phyloP scores from a whole-genome alignment of 2,797 vertebrate genomes.

The Tenualosa ilisha region DNA sequence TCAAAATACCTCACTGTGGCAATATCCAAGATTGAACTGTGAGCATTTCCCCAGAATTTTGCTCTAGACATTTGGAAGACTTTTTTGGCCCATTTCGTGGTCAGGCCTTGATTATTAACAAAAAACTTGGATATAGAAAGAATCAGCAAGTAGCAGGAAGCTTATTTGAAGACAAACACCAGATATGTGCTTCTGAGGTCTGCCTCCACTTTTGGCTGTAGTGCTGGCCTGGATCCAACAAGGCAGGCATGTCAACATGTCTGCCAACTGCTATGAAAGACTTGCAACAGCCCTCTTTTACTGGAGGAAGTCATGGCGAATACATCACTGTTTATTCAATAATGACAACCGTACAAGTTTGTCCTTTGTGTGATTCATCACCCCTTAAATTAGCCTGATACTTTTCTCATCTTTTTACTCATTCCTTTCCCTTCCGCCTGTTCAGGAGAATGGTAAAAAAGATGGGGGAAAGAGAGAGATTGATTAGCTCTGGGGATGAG shows the following conservation, averaged over 20 bases:
- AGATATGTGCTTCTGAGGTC: background rate
- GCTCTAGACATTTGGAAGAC: background rate
- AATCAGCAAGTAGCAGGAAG: background rate
- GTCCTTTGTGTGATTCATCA: constrained; percentile 33
- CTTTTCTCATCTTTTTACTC: constrained; percentile 46
- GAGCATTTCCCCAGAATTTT: background rate
- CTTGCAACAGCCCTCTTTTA: constrained; percentile 6
- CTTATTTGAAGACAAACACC: background rate
- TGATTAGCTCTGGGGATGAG: constrained; percentile 46
- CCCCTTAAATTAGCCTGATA: constrained; percentile 13
- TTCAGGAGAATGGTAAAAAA: background rate
- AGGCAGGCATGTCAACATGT: background rate
- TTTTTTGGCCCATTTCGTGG: background rate
- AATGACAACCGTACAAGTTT: constrained; percentile 47
- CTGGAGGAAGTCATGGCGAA: constrained; percentile 44
- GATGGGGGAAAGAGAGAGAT: constrained; percentile 35
- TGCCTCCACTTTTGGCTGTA: background rate
- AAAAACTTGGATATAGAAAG: background rate
- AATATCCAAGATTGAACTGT: background rate
- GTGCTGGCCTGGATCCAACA: background rate
- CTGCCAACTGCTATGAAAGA: background rate
- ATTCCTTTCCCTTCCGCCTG: constrained; percentile 18
- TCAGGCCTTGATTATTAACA: background rate
- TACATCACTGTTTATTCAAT: constrained; percentile 29
- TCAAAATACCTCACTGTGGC: background rate